phyloP scores from a whole-genome alignment of 2,797 vertebrate genomes.

The Anabacerthia variegaticeps region DNA sequence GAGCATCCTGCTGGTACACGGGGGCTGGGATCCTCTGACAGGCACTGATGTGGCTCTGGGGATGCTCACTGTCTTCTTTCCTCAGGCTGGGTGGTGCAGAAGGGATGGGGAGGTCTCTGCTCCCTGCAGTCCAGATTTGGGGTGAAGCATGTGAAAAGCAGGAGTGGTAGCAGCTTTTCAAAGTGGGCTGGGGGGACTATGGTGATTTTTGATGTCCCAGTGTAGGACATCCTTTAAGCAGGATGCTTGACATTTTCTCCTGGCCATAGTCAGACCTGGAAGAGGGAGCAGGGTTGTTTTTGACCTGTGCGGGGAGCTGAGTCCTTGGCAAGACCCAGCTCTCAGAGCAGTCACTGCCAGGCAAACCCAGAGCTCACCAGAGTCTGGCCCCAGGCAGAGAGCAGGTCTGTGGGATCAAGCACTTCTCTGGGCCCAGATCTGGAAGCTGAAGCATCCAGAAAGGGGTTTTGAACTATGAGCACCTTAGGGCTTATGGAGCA shows the following conservation, averaged over 20 bases:
- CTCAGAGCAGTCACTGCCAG: background rate
- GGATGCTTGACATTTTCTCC: background rate
- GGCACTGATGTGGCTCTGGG: fast-evolving
- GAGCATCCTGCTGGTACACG: slow-evolving; percentile 92
- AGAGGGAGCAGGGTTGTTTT: background rate
- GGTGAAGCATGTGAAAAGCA: background rate
- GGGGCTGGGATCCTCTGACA: fast-evolving
- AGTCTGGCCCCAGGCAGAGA: background rate
- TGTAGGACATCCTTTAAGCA: fast-evolving
- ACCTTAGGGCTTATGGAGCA: background rate
- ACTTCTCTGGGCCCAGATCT: background rate
- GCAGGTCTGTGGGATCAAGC: background rate
- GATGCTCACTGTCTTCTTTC: background rate
- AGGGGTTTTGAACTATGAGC: background rate
- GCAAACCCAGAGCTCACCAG: background rate
- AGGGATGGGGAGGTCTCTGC: background rate
- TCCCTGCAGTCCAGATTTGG: background rate
- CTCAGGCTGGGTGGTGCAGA: background rate
- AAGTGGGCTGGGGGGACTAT: fast-evolving
- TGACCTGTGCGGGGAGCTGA: background rate
- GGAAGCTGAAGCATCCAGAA: background rate
- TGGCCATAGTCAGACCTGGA: background rate
- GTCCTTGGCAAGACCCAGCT: background rate
- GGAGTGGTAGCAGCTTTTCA: background rate
- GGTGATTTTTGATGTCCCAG: background rate